A percentile compares a stretch with the other conserved stretches of the same genome.
These are phyloP conservation scores for Champsocephalus esox DNA, from an alignment of 2,797 vertebrate species.

Conservation along the genomic window DNA sequence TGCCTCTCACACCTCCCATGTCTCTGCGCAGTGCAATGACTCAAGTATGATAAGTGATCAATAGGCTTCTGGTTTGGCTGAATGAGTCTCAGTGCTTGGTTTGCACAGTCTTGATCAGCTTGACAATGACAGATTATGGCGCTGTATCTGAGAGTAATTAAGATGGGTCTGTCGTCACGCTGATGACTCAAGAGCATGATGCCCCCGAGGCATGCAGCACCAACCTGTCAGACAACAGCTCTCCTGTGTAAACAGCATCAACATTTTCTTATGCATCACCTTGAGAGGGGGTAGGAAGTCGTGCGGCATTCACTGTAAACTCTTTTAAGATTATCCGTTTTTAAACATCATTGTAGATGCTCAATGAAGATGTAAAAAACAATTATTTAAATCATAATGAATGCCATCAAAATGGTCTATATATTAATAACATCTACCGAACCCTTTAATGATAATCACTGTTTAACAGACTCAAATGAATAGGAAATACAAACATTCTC, in stretches of 20 bases:
- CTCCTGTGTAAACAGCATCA: slow-evolving; percentile 62
- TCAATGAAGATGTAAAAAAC: neutral
- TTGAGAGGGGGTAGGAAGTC: slow-evolving; percentile 50
- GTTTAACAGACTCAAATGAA: no score
- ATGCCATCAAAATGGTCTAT: neutral
- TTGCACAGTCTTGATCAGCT: slow-evolving; percentile 80
- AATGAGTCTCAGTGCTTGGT: slow-evolving; percentile 80
- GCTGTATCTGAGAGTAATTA: slow-evolving; percentile 83
- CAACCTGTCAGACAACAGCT: slow-evolving; percentile 70
- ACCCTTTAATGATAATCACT: neutral
- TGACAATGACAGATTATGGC: slow-evolving; percentile 83
- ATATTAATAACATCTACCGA: slow-evolving; percentile 2
- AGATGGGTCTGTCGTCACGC: slow-evolving; percentile 81
- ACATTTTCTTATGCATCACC: slow-evolving; percentile 58
- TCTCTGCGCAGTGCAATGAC: slow-evolving; percentile 73
- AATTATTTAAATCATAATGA: neutral
- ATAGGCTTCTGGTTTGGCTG: slow-evolving; percentile 82
- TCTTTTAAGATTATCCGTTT: slow-evolving; percentile 9
- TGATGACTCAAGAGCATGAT: slow-evolving; percentile 75
- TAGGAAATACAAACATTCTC: no score
- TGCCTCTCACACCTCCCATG: slow-evolving; percentile 63
- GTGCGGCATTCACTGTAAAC: slow-evolving; percentile 23
- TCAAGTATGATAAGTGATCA: slow-evolving; percentile 82
- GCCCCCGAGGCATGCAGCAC: slow-evolving; percentile 58
- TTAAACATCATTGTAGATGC: neutral